phyloP scores from a whole-genome alignment of 2,888 invertebrate species.

The Cheilosia urbana region DNA sequence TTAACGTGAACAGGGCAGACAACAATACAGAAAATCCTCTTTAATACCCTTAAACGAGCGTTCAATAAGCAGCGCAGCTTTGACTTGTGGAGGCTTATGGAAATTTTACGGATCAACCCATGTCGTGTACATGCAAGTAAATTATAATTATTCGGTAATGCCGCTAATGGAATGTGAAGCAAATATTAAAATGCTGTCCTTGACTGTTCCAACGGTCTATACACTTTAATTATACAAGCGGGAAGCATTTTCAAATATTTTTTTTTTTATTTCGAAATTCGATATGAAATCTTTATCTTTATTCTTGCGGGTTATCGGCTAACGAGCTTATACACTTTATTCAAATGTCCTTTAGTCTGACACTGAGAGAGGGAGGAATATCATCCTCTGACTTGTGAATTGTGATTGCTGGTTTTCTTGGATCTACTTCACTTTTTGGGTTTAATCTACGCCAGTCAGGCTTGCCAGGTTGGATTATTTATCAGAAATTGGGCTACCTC shows the following conservation, averaged over 20 bases:
- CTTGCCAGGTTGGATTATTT: no score
- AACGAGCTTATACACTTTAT: no score
- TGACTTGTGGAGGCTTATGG: conserved; percentile 20
- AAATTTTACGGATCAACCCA: conserved; percentile 5
- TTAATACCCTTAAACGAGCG: conserved; percentile 45
- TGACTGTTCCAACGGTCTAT: neutral
- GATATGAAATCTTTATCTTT: neutral
- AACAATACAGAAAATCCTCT: conserved; percentile 40
- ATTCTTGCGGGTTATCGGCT: neutral
- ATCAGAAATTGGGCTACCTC: no score
- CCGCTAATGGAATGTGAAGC: conserved; percentile 28
- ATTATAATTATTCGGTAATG: conserved; percentile 30
- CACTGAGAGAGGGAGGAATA: no score
- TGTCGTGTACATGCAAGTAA: conserved; percentile 5
- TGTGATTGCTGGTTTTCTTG: no score
- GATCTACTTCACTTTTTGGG: no score
- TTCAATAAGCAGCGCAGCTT: conserved; percentile 24
- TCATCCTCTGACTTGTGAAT: no score
- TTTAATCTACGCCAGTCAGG: no score
- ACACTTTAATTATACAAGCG: neutral
- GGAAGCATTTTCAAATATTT: neutral
- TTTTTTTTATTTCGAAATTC: neutral
- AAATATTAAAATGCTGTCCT: neutral
- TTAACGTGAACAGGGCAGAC: conserved; percentile 24
- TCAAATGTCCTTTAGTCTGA: no score